Percentiles rank a stretch among this genome's conserved stretches.
Conservation (phyloP, 2,888 invertebrate genomes). For the Drosophila tripunctata region DNA sequence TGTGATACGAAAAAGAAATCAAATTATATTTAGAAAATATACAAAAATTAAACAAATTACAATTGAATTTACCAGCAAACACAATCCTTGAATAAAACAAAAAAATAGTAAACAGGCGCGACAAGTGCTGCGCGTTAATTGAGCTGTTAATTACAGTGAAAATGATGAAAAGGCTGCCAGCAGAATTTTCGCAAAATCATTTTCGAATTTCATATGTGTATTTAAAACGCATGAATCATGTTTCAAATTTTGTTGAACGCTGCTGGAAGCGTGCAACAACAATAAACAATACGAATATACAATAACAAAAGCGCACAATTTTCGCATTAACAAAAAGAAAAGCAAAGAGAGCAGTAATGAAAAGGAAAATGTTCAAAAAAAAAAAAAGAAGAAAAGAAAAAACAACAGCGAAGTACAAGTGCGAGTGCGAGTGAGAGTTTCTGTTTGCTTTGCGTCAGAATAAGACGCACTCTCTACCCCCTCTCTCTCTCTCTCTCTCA, state of each 20-base stretch:
- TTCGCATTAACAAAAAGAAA: constrained; percentile 27
- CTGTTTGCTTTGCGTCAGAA: constrained; percentile 69
- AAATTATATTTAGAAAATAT: background rate
- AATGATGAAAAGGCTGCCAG: constrained; percentile 7
- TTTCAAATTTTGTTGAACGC: constrained; percentile 16
- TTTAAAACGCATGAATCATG: constrained; percentile 52
- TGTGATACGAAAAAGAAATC: background rate
- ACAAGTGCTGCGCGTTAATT: constrained; percentile 59
- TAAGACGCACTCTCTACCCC: constrained; percentile 29
- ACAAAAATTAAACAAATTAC: background rate
- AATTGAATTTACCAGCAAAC: constrained; percentile 14
- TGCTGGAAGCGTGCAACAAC: constrained; percentile 53
- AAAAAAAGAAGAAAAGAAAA: constrained; percentile 23
- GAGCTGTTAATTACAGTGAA: constrained; percentile 26
- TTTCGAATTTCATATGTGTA: constrained; percentile 10
- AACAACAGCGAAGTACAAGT: constrained; percentile 31
- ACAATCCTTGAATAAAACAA: background rate
- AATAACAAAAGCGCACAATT: constrained; percentile 24
- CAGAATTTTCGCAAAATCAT: constrained; percentile 12
- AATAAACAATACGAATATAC: constrained; percentile 34
- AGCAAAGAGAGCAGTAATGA: constrained; percentile 9
- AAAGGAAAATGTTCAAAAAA: constrained; percentile 7
- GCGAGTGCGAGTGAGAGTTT: constrained; percentile 23
- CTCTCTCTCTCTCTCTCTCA: background rate
- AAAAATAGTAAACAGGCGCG: constrained; percentile 23